Conservation (phyloP, 2,113 vertebrate genomes). For the Pantherophis guttatus region DNA sequence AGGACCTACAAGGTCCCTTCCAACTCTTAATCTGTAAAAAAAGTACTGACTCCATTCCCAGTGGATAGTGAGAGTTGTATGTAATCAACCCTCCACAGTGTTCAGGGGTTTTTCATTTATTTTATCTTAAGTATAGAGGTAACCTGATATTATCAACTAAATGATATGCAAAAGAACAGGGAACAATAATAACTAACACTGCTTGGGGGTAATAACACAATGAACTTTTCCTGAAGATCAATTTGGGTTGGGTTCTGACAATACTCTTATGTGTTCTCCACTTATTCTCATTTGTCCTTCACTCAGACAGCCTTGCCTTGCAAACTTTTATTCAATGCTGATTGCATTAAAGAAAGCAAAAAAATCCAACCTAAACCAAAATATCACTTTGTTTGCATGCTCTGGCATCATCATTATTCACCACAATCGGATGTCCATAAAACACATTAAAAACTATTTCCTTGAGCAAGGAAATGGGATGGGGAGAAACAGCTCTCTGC, state of each 20-base stretch:
- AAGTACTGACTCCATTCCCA: neutral
- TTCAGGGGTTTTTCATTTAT: neutral
- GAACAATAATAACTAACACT: neutral
- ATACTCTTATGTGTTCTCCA: constrained; percentile 60
- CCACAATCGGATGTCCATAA: constrained; percentile 94
- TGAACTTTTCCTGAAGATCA: neutral
- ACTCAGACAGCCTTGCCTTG: constrained; percentile 64
- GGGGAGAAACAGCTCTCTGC: constrained; percentile 78
- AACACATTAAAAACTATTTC: constrained; percentile 99
- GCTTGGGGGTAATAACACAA: neutral
- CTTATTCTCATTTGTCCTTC: constrained; percentile 59
- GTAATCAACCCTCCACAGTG: neutral
- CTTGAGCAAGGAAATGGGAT: constrained; percentile 73
- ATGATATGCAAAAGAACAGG: neutral
- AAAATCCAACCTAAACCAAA: constrained; percentile 42
- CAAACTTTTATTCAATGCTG: constrained; percentile 89
- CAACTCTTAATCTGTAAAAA: too few relatives aligned
- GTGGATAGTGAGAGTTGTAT: neutral
- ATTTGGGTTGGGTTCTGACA: constrained; percentile 1
- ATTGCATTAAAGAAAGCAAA: constrained; percentile 79
- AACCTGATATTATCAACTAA: neutral
- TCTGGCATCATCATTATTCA: constrained; percentile 97
- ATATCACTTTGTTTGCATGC: constrained; percentile 91
- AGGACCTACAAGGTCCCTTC: too few relatives aligned
- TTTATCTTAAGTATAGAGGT: neutral